A percentile compares a stretch with the other conserved stretches of the same genome.
Conservation (phyloP, 23 tunicate species). For the Phallusia fumigata region DNA sequence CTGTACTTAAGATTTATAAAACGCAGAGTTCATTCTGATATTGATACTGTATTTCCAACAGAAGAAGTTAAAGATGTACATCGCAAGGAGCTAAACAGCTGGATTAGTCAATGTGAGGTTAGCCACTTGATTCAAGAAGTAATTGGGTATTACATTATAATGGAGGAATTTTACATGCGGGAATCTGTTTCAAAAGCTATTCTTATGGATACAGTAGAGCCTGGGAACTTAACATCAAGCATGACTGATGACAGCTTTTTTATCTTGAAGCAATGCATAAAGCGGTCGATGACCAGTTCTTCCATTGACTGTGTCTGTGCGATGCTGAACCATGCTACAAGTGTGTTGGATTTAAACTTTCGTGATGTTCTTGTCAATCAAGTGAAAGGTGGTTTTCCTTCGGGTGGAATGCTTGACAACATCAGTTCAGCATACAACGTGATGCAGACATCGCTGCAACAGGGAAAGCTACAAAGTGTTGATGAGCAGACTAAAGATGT, state of each 20-base stretch:
- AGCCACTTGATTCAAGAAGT: slow-evolving; percentile 73
- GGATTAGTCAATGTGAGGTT: slow-evolving; percentile 76
- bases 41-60: slow-evolving; percentile 86
- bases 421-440: slow-evolving; percentile 95
- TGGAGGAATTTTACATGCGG: slow-evolving; percentile 98
- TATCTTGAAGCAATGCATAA: slow-evolving; percentile 85
- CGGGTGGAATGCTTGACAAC: slow-evolving; percentile 95
- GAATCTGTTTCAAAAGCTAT: slow-evolving; percentile 91
- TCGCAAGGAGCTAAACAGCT: slow-evolving; percentile 52
- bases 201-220: slow-evolving; percentile 56
- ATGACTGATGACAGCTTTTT: slow-evolving; percentile 90
- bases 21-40: slow-evolving; percentile 82
- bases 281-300: slow-evolving; percentile 74
- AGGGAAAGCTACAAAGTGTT: slow-evolving; percentile 88
- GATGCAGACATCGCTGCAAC: slow-evolving; percentile 86
- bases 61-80: slow-evolving; percentile 52
- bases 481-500: slow-evolving; percentile 76
- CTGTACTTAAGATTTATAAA: slow-evolving; percentile 87
- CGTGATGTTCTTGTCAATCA: slow-evolving; percentile 42
- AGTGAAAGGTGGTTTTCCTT: slow-evolving; percentile 76
- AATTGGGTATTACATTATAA: slow-evolving; percentile 82
- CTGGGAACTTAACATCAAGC: slow-evolving; percentile 62
- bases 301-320: slow-evolving; percentile 97
- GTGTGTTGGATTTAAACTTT: slow-evolving; percentile 76
- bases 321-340: slow-evolving; percentile 81